phyloP scores from a whole-genome alignment of 2,888 invertebrate genomes.

The Athripsodes cinereus region DNA sequence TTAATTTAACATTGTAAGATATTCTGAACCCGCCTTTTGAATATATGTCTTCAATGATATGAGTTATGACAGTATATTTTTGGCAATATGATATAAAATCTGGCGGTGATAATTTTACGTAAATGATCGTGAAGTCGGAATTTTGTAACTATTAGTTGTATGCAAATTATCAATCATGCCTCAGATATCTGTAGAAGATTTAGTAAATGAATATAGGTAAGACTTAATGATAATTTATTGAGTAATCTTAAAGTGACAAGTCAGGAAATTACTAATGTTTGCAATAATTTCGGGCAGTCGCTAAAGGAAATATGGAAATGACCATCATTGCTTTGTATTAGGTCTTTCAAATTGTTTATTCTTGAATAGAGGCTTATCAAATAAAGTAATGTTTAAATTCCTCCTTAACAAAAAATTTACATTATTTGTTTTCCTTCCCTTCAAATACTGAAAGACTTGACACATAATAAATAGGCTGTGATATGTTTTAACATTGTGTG shows the following conservation, averaged over 20 bases:
- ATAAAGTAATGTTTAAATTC: constrained; percentile 17
- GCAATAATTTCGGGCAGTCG: too few species aligned
- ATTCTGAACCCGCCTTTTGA: background rate
- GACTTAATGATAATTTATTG: too few species aligned
- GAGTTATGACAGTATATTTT: background rate
- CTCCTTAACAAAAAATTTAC: too few species aligned
- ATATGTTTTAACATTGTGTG: background rate
- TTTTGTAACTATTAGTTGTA: background rate
- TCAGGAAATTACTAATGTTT: too few species aligned
- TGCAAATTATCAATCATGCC: constrained; percentile 31
- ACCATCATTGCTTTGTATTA: too few species aligned
- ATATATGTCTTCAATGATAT: background rate
- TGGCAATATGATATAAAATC: background rate
- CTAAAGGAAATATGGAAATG: too few species aligned
- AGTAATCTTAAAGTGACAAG: too few species aligned
- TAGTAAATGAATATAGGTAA: constrained; percentile 36
- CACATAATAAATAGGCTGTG: too few species aligned
- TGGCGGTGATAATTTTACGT: background rate
- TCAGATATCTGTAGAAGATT: constrained; percentile 37
- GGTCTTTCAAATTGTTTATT: too few species aligned
- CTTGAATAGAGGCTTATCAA: too few species aligned
- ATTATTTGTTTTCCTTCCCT: too few species aligned
- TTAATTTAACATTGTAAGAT: background rate
- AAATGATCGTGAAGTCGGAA: background rate
- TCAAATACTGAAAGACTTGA: too few species aligned